Evolutionary conservation across 2,113 vertebrate species (phyloP).

Genomic region (Dipodomys merriami): DNA sequence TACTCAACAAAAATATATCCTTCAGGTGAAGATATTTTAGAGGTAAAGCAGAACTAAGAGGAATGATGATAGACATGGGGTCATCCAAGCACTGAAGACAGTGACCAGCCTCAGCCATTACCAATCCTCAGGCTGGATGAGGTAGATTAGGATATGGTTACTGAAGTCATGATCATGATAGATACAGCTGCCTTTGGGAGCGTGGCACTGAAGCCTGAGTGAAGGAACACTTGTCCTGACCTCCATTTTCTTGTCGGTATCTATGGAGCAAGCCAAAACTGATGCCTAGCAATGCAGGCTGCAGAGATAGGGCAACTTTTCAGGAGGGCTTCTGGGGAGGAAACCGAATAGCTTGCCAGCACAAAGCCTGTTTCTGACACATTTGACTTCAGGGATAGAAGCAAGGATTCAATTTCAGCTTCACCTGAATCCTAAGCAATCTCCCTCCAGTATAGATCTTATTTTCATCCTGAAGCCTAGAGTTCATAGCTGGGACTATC

Average conservation of each 20-base stretch:
- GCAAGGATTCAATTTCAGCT: not conserved
- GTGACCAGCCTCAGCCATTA: not conserved
- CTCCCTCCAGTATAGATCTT: not conserved
- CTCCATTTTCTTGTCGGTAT: not conserved
- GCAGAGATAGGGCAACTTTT: not conserved
- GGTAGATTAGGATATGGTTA: too few relatives aligned
- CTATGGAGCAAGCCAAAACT: not conserved
- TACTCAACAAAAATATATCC: conserved; percentile 8
- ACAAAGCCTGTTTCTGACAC: not conserved
- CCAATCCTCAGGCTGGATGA: not conserved
- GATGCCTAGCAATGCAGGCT: not conserved
- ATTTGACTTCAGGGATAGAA: not conserved
- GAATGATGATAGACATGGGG: not conserved
- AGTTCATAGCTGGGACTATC: not conserved
- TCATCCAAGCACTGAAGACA: not conserved
- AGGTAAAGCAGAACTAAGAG: not conserved
- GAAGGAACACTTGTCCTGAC: not conserved
- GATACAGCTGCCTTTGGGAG: not conserved
- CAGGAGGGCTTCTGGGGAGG: not conserved
- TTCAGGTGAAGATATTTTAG: not conserved
- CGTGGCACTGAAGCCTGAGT: not conserved
- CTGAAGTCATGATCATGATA: not conserved
- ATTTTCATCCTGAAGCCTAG: not conserved
- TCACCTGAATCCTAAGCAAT: not conserved
- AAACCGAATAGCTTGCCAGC: not conserved